Conservation (phyloP, 2,797 vertebrate genomes). For the Poeciliopsis turneri region DNA sequence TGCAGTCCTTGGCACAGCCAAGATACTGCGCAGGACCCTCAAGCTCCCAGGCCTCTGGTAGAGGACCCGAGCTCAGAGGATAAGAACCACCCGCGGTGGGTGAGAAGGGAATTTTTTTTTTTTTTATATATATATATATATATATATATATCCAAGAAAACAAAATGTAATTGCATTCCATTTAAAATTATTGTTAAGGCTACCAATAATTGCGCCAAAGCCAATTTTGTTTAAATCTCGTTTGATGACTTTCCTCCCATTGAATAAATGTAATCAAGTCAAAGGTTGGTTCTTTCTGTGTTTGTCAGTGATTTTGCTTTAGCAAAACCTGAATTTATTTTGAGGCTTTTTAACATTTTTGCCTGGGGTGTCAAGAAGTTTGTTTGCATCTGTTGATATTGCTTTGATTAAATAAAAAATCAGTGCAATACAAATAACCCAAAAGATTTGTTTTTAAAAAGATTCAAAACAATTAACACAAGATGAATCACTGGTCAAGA, state of each 20-base stretch:
- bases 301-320: not conserved
- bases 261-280: not conserved
- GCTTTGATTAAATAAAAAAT: not conserved
- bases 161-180: not conserved
- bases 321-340: not conserved
- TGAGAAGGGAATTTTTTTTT: no score
- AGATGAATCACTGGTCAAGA: constrained; percentile 41
- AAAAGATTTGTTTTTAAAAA: constrained; percentile 1
- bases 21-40: no score
- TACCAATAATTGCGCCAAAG: not conserved
- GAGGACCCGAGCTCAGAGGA: no score
- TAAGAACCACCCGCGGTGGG: no score
- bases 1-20: no score
- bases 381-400: not conserved
- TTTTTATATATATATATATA: not conserved
- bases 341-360: not conserved
- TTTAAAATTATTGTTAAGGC: not conserved
- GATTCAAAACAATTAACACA: constrained; percentile 22
- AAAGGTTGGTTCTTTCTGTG: not conserved
- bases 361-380: not conserved
- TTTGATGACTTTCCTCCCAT: not conserved
- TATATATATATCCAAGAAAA: not conserved
- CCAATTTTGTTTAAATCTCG: not conserved
- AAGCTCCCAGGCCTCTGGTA: no score
- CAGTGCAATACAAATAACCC: not conserved